These are phyloP conservation scores for Syngnathus scovelli DNA, from an alignment of 2,113 vertebrate species.

Conservation along the genomic window DNA sequence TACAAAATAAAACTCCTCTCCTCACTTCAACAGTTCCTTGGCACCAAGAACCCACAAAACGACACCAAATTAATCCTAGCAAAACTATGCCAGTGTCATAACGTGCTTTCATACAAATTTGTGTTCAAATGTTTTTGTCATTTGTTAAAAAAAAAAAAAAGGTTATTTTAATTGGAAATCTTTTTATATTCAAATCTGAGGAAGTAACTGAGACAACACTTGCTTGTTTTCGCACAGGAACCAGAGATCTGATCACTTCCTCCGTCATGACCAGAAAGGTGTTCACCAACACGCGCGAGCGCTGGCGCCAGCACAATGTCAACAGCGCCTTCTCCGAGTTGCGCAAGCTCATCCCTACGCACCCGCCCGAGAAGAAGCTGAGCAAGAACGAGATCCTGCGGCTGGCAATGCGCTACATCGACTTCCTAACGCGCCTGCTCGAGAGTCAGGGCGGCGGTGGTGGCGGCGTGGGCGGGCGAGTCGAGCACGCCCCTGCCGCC, in stretches of 20 bases:
- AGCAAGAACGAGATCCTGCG: conserved; percentile 98
- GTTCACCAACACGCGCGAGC: conserved; percentile 89
- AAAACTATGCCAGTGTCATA: too few relatives aligned
- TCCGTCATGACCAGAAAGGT: conserved; percentile 88
- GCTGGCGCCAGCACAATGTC: conserved; percentile 96
- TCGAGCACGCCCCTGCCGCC: conserved; percentile 54
- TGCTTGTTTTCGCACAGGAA: neutral
- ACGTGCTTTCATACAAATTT: too few relatives aligned
- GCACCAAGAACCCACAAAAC: neutral
- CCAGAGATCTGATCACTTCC: neutral
- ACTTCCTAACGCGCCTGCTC: conserved; percentile 89
- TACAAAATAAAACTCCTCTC: neutral
- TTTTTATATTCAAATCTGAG: neutral
- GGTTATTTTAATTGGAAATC: too few relatives aligned
- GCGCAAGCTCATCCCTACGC: conserved; percentile 93
- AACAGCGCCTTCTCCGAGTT: conserved; percentile 93
- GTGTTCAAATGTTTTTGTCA: too few relatives aligned
- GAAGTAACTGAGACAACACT: neutral
- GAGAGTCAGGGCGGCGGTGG: conserved; percentile 77
- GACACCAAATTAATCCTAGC: neutral
- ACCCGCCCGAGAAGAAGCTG: conserved; percentile 96
- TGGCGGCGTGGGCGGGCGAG: conserved; percentile 46
- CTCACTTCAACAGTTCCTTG: too few relatives aligned
- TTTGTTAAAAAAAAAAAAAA: too few relatives aligned
- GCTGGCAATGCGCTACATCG: conserved; percentile 96